Base-by-base conservation (phyloP, 2,113 vertebrate genomes). In the Trematocara marginatum region DNA sequence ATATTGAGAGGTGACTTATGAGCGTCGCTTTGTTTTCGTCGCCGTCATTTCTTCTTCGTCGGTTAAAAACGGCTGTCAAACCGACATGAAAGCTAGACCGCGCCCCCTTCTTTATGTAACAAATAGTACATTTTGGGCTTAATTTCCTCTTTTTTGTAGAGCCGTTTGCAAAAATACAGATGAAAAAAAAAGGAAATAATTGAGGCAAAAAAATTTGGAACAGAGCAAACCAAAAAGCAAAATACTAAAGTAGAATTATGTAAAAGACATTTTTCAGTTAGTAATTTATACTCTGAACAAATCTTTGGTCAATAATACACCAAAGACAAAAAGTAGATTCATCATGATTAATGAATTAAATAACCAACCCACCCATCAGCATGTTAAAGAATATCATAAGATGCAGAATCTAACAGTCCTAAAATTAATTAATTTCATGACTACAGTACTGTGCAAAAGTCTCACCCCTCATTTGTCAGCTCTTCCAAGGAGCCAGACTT, bases 11-110 rank as follows among this genome's bases (percentile, higher is more conserved):
- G 10, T n/a, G 31, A 76, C 51, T 40, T 88, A 23, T 15, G 53
- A 40, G 45, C 69, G 80, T 76, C 80, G 87, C n/a, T 87, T 86
- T 91, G 66, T 92, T 88, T 89, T 88, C 9, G 40, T 81, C 82
- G 53, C 66, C 54, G 83, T 80, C 4, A 26, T 34, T 16, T 56
- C 34, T 79, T 87, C 86, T 89, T 89, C 88, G 71, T 12, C 69
- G 45, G 23, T 45, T 12, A 12, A 51, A 81, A 23, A 49, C 71
- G 9, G 42, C 31, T 42, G 2, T 13, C 7, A n/a, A 42, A 81
- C 20, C 12, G 15, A 40, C 3, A 6, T 26, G 13, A 52, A 81
- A 1, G 4, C 2, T 1, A 5, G 10, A 53, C 11, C 15, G 54
- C 79, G 79, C 69, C 85, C 85, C 23, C 85, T 12, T 31, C 8